Conservation (phyloP, 2,113 vertebrate genomes). For the Cervus canadensis region DNA sequence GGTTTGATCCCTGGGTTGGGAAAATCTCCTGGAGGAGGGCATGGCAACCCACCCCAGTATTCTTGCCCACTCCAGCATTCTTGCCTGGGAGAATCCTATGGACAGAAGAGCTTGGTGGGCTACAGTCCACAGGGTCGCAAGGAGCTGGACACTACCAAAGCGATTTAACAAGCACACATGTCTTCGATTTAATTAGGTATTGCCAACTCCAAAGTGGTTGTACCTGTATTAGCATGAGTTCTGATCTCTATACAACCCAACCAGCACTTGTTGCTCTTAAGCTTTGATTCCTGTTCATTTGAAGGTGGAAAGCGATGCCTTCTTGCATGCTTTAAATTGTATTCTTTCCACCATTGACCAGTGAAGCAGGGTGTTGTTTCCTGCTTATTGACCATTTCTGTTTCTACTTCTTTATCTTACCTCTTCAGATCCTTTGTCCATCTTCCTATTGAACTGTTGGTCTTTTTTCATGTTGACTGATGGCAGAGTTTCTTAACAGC, state of each 20-base stretch:
- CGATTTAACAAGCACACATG: background rate
- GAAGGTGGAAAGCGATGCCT: background rate
- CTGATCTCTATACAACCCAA: background rate
- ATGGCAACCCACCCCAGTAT: background rate
- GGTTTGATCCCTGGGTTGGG: background rate
- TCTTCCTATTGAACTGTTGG: conserved; percentile 47
- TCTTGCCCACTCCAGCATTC: background rate
- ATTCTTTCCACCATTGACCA: background rate
- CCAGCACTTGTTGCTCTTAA: background rate
- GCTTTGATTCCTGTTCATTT: background rate
- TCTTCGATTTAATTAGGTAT: background rate
- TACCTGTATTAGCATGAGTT: background rate
- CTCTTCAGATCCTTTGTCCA: background rate
- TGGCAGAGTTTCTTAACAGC: background rate
- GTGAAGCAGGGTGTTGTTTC: background rate
- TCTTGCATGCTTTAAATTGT: background rate
- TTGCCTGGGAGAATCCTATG: background rate
- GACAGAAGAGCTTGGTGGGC: background rate
- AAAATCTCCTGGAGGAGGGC: background rate
- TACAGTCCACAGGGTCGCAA: background rate
- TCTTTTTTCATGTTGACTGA: conserved; percentile 43
- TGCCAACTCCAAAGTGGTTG: background rate
- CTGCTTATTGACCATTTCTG: background rate
- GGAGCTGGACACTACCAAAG: background rate
- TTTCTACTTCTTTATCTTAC: conserved; percentile 13